These are phyloP conservation scores for Pteronura brasiliensis DNA, from an alignment of 2,113 vertebrate genomes.

Conservation along the genomic window DNA sequence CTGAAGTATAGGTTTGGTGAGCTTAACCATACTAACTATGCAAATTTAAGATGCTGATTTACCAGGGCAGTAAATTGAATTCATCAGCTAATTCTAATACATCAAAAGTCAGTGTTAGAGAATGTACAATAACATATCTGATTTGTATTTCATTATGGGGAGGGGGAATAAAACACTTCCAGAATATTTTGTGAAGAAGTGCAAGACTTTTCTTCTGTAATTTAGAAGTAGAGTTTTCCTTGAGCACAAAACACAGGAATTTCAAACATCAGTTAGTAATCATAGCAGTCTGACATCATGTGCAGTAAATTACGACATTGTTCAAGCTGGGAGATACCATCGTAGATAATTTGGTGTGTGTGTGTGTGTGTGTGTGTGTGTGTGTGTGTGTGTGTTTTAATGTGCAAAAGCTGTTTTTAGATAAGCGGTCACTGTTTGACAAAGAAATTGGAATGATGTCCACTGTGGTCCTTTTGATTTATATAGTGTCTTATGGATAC, in stretches of 20 bases:
- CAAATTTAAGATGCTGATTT: neutral
- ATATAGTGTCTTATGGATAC: neutral
- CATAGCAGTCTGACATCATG: neutral
- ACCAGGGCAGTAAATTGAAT: neutral
- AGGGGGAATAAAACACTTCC: neutral
- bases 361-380: neutral
- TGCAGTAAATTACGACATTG: neutral
- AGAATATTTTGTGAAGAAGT: neutral
- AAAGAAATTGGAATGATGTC: neutral
- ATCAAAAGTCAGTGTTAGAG: neutral
- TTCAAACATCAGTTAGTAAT: neutral
- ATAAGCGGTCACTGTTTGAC: neutral
- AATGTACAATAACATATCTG: neutral
- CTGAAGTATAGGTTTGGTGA: neutral
- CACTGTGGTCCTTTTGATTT: conserved; percentile 9
- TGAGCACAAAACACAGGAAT: neutral
- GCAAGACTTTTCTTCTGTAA: neutral
- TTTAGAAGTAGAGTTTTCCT: neutral
- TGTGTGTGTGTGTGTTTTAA: neutral
- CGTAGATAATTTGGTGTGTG: neutral
- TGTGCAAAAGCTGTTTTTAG: neutral
- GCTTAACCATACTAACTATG: neutral
- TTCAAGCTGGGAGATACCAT: neutral
- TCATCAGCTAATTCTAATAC: neutral
- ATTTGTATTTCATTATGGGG: neutral